Base-by-base conservation (phyloP, 2,113 vertebrate species). In the Scomber scombrus region DNA sequence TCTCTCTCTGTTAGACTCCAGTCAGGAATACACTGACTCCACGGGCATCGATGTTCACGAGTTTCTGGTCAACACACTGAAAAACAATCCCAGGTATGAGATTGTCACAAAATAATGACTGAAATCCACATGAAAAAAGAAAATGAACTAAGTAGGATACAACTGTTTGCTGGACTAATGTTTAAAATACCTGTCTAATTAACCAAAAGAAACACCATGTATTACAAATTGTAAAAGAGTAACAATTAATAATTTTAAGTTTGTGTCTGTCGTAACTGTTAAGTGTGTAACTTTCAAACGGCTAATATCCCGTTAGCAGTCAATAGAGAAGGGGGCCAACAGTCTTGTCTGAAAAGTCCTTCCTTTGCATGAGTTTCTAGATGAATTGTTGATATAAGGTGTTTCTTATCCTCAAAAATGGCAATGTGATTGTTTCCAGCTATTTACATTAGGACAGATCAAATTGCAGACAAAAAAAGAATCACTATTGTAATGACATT, bases 1-100 rank as follows among this genome's bases (percentile, higher is more conserved):
- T 7, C 10, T 73, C 0, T 67, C 4, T 67, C 54, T 82, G 76
- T 18, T 93, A 99, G 98, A 99, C 93, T 99, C 98, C 91, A 99
- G 98, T 93, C 98, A 99, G 94, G 98, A 99, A 94, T 99, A 99
- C 70, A 99, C 98, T 7, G 98, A 99, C 93, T 99, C 98, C 88
- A 99, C 98, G 82, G 98, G 98, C 91, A 99, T 99, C 84, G 98
- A 99, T 83, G 94, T 99, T 88, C 98, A 99, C 74, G 98, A 99
- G 95, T 99, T 99, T 96, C 95, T 99, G 96, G 98, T 99, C 95
- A 99, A 98, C 95, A 99, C 98, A 96, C 97, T 99, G 97, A 99
- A 99, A 95, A 99, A 99, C 95, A 99, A 98, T 93, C 98, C 98
- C 95, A 97, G 98, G 98, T 99, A 96, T 67, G 65, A 60, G 11